Conservation (phyloP, 1,140 invertebrate species). For the Cardiocondyla obscurior region DNA sequence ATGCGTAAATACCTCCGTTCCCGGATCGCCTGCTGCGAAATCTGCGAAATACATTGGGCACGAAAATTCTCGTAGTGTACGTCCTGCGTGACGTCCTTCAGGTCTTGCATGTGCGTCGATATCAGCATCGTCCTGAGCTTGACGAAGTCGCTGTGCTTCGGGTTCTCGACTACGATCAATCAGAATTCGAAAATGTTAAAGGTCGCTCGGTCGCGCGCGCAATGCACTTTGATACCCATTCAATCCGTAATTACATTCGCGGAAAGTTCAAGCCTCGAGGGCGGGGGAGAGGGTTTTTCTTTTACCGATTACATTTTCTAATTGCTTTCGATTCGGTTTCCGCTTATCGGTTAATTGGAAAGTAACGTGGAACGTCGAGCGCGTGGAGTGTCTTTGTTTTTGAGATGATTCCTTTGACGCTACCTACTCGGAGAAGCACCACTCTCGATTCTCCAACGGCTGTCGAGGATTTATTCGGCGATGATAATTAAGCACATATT, state of each 20-base stretch:
- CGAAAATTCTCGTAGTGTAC: constrained; percentile 98
- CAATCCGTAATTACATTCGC: neutral
- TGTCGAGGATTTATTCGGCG: neutral
- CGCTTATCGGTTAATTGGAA: constrained; percentile 24
- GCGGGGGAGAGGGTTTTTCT: no score
- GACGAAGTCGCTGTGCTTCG: constrained; percentile 98
- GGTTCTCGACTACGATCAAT: constrained; percentile 93
- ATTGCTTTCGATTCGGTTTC: neutral
- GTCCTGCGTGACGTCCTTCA: constrained; percentile 97
- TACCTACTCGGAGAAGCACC: neutral
- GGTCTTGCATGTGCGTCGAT: constrained; percentile 97
- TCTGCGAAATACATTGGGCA: constrained; percentile 94
- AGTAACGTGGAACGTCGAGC: no score
- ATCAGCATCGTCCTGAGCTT: constrained; percentile 98
- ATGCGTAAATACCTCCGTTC: constrained; percentile 89
- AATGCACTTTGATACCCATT: neutral
- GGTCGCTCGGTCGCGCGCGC: neutral
- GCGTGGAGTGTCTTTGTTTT: no score
- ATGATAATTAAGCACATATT: neutral
- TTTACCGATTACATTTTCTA: constrained; percentile 23
- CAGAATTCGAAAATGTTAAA: constrained; percentile 53
- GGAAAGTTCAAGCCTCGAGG: neutral
- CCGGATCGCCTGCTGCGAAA: constrained; percentile 92
- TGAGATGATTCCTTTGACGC: neutral
- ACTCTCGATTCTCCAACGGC: neutral